Evolutionary conservation across 2,113 vertebrate species (phyloP).

Genomic region (Pedionomus torquatus): DNA sequence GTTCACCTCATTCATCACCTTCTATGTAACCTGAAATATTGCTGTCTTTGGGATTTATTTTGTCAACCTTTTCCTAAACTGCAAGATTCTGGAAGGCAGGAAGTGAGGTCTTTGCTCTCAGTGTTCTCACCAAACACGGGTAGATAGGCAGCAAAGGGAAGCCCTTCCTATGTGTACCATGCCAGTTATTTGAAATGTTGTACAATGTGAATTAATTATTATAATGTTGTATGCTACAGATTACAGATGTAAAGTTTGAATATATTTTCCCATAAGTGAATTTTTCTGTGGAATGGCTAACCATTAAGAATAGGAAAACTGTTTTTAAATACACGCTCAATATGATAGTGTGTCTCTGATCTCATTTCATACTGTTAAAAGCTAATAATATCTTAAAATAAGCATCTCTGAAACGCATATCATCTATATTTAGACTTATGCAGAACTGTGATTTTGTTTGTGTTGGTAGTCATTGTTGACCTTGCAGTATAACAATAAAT

Average conservation of each 20-base stretch:
- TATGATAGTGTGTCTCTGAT: background rate
- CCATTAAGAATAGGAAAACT: background rate
- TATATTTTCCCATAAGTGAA: background rate
- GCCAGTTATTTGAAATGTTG: background rate
- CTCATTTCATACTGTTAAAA: background rate
- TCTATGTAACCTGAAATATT: conserved; percentile 20
- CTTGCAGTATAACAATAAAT: background rate
- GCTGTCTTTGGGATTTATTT: background rate
- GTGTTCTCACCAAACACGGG: background rate
- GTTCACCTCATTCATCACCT: conserved; percentile 30
- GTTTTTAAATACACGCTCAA: background rate
- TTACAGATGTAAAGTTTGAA: background rate
- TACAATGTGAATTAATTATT: background rate
- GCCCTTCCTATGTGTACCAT: background rate
- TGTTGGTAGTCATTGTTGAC: background rate
- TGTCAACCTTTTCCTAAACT: conserved; percentile 36
- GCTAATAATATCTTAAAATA: background rate
- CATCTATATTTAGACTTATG: background rate
- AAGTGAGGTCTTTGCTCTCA: background rate
- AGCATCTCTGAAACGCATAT: background rate
- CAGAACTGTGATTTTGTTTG: background rate
- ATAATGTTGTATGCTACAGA: background rate
- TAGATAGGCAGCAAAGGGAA: background rate
- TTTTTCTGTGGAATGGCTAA: background rate
- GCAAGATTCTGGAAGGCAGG: background rate